phyloP scores from a whole-genome alignment of 2,113 vertebrate species.

The Scalopus aquaticus region DNA sequence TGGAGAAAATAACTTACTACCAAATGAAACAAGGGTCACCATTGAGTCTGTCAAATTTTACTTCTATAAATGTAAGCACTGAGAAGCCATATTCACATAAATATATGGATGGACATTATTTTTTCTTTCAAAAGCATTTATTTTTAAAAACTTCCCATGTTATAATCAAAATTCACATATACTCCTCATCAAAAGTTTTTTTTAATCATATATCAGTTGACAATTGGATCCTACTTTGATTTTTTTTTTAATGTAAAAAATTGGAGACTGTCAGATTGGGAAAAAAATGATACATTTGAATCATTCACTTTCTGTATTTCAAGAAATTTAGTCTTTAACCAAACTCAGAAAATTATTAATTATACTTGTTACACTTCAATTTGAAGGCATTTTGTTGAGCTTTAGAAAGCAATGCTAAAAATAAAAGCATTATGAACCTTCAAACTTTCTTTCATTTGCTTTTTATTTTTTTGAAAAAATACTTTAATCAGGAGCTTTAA shows the following conservation, averaged over 20 bases:
- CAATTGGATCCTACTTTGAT: background rate
- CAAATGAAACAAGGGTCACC: background rate
- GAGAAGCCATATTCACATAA: background rate
- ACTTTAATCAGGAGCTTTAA: conserved; percentile 12
- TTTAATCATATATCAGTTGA: background rate
- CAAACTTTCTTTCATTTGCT: background rate
- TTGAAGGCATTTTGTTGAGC: background rate
- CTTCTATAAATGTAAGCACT: background rate
- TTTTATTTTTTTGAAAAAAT: background rate
- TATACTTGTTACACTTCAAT: background rate
- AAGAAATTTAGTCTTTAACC: background rate
- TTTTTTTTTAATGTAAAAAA: background rate
- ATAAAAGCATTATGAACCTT: background rate
- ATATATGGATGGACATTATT: background rate
- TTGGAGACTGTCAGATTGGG: background rate
- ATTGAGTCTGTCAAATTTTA: conserved; percentile 15
- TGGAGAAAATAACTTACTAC: conserved; percentile 34
- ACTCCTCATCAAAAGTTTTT: background rate
- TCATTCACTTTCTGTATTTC: background rate
- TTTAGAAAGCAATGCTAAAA: conserved; percentile 6
- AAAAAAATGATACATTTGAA: background rate
- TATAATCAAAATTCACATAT: background rate
- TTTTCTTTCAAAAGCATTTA: conserved; percentile 17
- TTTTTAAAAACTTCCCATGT: background rate
- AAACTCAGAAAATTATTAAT: conserved; percentile 11